Conservation (phyloP, 2,113 vertebrate genomes). For the Notarius quadriscutis region DNA sequence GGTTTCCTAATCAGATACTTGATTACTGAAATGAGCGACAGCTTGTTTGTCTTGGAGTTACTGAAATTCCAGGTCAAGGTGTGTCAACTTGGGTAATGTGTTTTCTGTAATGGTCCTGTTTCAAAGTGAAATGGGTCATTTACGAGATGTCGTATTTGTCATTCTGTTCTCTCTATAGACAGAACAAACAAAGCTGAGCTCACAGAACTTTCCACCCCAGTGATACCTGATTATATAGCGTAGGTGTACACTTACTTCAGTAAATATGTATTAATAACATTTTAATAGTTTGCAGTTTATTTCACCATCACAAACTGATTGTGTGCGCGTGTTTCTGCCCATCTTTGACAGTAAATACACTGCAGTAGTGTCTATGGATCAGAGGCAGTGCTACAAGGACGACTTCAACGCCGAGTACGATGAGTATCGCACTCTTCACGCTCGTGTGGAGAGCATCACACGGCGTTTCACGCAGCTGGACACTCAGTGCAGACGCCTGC, state of each 20-base stretch:
- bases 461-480: conserved; percentile 80
- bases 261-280: background rate
- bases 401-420: conserved; percentile 90
- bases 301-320: background rate
- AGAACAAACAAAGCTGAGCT: conserved; percentile 71
- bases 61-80: background rate
- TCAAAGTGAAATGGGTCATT: background rate
- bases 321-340: background rate
- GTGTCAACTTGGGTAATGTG: background rate
- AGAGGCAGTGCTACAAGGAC: conserved; percentile 84
- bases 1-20: too few species aligned
- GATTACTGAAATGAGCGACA: background rate
- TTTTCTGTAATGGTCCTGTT: background rate
- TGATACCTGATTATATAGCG: conserved; percentile 81
- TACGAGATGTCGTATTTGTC: background rate
- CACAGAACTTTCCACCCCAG: conserved; percentile 71
- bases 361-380: conserved; percentile 78
- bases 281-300: background rate
- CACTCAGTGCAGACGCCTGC: conserved; percentile 73
- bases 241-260: conserved; percentile 70
- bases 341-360: conserved; percentile 77
- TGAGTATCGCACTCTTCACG: conserved; percentile 83
- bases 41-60: background rate
- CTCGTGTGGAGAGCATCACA: conserved; percentile 77
- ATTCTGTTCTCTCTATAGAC: conserved; percentile 52